Conservation (phyloP, 2,113 vertebrate genomes). For the Andinoacara biseriatus region DNA sequence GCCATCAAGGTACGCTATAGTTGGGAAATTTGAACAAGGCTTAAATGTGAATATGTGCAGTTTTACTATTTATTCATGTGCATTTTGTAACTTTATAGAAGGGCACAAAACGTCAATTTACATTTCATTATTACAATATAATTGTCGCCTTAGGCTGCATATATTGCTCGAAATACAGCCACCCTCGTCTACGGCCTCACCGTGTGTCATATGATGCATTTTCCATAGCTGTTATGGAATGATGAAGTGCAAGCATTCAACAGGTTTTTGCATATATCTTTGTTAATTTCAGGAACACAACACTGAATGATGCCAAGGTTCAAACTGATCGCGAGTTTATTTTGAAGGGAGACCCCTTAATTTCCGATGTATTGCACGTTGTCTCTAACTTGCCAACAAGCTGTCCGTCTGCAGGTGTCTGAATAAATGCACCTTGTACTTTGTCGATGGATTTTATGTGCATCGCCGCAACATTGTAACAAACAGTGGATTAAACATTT, state of each 20-base stretch:
- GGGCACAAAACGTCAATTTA: not conserved
- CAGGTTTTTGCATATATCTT: not conserved
- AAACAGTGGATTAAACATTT: not conserved
- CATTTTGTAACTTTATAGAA: not conserved
- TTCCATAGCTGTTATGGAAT: not conserved
- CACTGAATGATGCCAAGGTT: not conserved
- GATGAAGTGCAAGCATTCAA: not conserved
- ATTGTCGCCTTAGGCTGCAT: not conserved
- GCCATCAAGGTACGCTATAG: not conserved
- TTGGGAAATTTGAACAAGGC: not conserved
- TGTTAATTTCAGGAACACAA: not conserved
- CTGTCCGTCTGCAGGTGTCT: not conserved
- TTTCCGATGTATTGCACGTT: not conserved
- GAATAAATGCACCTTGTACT: not conserved
- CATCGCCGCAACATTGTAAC: not conserved
- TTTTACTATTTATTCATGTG: not conserved
- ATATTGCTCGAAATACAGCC: too few species aligned
- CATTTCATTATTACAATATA: not conserved
- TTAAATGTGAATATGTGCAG: not conserved
- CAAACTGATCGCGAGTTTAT: constrained; percentile 28
- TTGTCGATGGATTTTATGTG: not conserved
- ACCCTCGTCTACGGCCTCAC: not conserved
- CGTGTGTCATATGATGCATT: not conserved
- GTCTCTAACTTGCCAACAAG: not conserved
- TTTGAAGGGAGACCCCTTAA: not conserved